Percentiles rank a stretch among this genome's conserved stretches.
phyloP scores from a whole-genome alignment of 2,113 vertebrate species.

The Amia ocellicauda region DNA sequence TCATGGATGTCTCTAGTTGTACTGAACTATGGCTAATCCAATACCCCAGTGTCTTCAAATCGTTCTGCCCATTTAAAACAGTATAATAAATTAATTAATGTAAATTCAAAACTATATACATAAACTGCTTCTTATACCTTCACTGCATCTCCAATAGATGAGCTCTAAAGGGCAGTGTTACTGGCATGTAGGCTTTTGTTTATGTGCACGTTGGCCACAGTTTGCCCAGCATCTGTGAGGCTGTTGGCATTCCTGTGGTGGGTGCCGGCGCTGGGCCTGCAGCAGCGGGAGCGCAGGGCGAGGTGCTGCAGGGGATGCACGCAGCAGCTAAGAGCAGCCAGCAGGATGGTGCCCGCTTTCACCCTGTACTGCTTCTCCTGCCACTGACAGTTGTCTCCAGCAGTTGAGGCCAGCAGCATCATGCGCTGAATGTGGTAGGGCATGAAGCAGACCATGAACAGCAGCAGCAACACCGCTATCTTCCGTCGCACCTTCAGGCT shows the following conservation, averaged over 20 bases:
- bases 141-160: too few species aligned
- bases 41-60: too few species aligned
- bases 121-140: too few species aligned
- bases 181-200: too few species aligned
- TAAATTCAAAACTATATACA: too few species aligned
- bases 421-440: constrained; percentile 34
- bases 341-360: constrained; percentile 24
- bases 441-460: constrained; percentile 35
- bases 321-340: constrained; percentile 33
- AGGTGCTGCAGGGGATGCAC: constrained; percentile 35
- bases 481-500: constrained; percentile 32
- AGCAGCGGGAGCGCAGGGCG: constrained; percentile 28
- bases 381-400: not conserved
- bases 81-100: too few species aligned
- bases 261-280: constrained; percentile 14
- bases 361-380: not conserved
- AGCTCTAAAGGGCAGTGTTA: too few species aligned
- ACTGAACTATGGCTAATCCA: too few species aligned
- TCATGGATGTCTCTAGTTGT: too few species aligned
- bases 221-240: not conserved
- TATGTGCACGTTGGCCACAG: not conserved
- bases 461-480: constrained; percentile 25
- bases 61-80: too few species aligned
- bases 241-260: not conserved
- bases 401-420: constrained; percentile 2